Evolutionary conservation across 2,113 vertebrate species (phyloP), one percentile per base, ranked within the genome.

Genomic region (Andinoacara biseriatus): DNA sequence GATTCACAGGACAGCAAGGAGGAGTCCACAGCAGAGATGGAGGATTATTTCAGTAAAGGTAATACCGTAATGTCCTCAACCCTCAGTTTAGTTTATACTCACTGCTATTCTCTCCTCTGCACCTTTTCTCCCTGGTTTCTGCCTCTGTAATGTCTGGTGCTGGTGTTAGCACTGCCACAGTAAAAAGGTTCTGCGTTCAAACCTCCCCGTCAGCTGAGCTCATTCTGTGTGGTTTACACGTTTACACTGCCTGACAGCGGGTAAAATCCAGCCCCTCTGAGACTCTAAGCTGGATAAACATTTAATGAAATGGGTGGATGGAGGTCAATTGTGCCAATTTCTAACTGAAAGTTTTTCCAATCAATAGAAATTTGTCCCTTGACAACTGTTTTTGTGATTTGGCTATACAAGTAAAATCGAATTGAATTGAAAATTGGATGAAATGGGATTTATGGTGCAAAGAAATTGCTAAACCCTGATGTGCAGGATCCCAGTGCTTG

Each of bases 31-130:
- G 89, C 92, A 60, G n/a, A 93, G 10, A 0, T 74, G 6, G 97
- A 98, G 1, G 97, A 97, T 54, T 85, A 87, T 91, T 95, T 87
- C 3, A 91, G 95, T 81, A 98, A 96, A 98, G 97, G 97, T 88
- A 54, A 80, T 20, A 4, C 1, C 15, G 5, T 5, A 7, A 22
- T 8, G 24, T 78, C 67, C 24, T 72, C 29, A 74, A 3, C 18
- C 7, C 3, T 14, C 43, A 5, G 2, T 58, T 38, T n/a, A 49
- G 18, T 54, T 54, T 72, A 11, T 72, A 54, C 26, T 72, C 43
- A n/a, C 29, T 29, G 24, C 24, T 29, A 31, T 24, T 52, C 65
- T 69, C 15, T 69, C 43, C 65, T 52, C 24, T 69, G 65, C 24
- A 52, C 63, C 65, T 5, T 69, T 52, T 31, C 3, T 46, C 3